phyloP scores from a whole-genome alignment of 1,140 invertebrate genomes.

The Brachionus paranguensis region DNA sequence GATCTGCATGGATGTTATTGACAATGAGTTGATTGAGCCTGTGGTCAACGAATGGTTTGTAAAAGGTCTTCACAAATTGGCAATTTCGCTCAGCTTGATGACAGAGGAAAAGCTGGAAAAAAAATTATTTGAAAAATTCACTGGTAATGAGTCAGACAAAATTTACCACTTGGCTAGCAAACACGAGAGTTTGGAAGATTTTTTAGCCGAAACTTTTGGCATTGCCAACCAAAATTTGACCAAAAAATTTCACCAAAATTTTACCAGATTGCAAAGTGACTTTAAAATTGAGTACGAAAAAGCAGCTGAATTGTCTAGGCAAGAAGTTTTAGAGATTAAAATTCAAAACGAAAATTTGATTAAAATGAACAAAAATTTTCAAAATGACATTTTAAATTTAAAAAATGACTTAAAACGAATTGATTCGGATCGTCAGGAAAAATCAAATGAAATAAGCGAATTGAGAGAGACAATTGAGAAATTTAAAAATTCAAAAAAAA shows the following conservation, averaged over 20 bases:
- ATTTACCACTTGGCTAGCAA: background rate
- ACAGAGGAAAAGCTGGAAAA: background rate
- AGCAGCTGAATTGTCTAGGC: background rate
- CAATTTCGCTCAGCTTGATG: background rate
- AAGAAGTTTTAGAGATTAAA: background rate
- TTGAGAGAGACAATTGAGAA: background rate
- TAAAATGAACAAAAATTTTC: background rate
- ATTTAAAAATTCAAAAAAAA: background rate
- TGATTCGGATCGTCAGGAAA: background rate
- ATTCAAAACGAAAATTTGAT: constrained; percentile 14
- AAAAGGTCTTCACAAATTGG: background rate
- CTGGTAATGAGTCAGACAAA: background rate
- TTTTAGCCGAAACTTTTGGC: background rate
- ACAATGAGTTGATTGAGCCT: background rate
- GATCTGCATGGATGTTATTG: background rate
- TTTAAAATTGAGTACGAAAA: background rate
- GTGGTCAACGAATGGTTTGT: background rate
- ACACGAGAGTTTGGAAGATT: background rate
- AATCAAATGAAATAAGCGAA: background rate
- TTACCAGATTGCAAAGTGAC: background rate
- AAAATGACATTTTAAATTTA: background rate
- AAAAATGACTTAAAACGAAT: background rate
- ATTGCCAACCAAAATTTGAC: background rate
- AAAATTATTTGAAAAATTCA: background rate
- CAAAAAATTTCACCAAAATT: background rate